Percentiles rank a stretch among this genome's conserved stretches.
These are phyloP conservation scores for Coryphaenoides rupestris DNA, from an alignment of 2,113 vertebrate genomes.

Conservation along the genomic window DNA sequence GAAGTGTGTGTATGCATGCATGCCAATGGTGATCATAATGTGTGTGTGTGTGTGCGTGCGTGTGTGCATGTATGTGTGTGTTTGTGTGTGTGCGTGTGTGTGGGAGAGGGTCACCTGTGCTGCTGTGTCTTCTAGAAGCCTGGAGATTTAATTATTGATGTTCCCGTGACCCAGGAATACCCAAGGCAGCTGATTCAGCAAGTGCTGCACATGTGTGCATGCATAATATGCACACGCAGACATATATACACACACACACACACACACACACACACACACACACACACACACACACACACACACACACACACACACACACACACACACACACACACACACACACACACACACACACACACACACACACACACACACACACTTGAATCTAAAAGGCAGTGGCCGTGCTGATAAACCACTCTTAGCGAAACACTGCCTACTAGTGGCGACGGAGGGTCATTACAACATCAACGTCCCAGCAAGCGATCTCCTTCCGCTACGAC, in stretches of 20 bases:
- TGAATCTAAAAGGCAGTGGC: conserved; percentile 9
- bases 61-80: not conserved
- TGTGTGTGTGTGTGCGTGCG: conserved; percentile 15
- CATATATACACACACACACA: not conserved
- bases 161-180: conserved; percentile 54
- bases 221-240: conserved; percentile 16
- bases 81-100: conserved; percentile 20
- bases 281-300: conserved; percentile 12
- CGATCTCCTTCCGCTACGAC: too few relatives aligned
- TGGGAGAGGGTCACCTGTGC: conserved; percentile 42
- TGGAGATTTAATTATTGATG: conserved; percentile 69
- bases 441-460: too few relatives aligned
- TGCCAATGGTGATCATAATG: not conserved
- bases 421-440: too few relatives aligned
- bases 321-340: conserved; percentile 16
- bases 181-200: conserved; percentile 54
- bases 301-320: too few relatives aligned
- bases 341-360: conserved; percentile 18
- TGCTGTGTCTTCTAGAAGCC: conserved; percentile 51
- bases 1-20: not conserved
- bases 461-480: too few relatives aligned
- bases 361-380: conserved; percentile 20
- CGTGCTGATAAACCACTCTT: too few relatives aligned
- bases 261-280: conserved; percentile 16
- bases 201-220: conserved; percentile 26